Base-by-base conservation (phyloP, 1,140 invertebrate species). In the Eciton burchellii region DNA sequence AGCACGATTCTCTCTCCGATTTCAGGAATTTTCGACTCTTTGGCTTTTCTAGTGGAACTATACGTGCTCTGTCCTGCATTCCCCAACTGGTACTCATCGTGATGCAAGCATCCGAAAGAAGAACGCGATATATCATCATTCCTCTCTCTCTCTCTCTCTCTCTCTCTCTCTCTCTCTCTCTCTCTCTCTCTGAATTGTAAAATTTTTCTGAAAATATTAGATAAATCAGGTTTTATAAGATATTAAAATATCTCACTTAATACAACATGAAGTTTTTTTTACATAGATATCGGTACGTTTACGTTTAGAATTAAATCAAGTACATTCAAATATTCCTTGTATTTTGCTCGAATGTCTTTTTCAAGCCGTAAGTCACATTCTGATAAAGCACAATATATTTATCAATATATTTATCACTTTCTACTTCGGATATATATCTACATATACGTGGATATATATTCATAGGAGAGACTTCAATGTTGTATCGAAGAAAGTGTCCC, bases 401-500 rank as follows among this genome's bases (percentile, higher is more conserved):
- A n/a, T n/a, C n/a, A n/a, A 9, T 4, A 16, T 57, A 41, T 43
- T 19, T 35, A 57, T 43, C 41, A 72, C n/a, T 43, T 66, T 63
- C 19, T 62, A 0, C 47, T 57, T 63, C 12, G 14, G 0, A 21
- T 4, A 14, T n/a, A n/a, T n/a, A n/a, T n/a, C n/a, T n/a, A n/a
- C n/a, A n/a, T n/a, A n/a, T n/a, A n/a, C n/a, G n/a, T n/a, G n/a
- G n/a, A n/a, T n/a, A n/a, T 8, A 29, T 24, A 3, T 29, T 16
- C 43, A 8, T 83, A 81, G 65, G 59, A 41, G 16, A 54, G 59
- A 76, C 14, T 41, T 52, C 26, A 76, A 63, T 52, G 59, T 19
- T 5, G 43, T 47, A 45, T 47, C 16, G 3, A 66, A 60, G 84
- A 84, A 87, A 87, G 85, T 73, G 68, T 59, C 84, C 81, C 84